Conservation (phyloP, 2,113 vertebrate genomes). For the Limnothrissa miodon region DNA sequence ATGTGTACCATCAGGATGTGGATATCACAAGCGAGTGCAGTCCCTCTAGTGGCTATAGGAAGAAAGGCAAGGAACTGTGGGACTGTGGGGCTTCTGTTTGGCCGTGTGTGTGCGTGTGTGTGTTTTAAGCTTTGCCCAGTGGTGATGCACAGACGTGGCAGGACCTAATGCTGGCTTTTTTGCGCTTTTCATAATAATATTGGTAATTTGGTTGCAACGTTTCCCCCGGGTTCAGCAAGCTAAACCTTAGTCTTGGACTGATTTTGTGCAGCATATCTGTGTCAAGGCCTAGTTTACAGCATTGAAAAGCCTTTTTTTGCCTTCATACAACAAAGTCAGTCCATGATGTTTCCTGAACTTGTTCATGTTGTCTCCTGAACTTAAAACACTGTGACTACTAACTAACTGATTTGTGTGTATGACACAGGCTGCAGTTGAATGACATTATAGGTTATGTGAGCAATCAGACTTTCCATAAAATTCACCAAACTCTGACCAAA, state of each 20-base stretch:
- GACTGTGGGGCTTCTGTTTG: conserved; percentile 47
- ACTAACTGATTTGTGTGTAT: background rate
- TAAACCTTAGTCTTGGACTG: background rate
- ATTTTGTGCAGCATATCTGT: background rate
- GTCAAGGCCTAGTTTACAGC: background rate
- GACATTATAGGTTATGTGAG: background rate
- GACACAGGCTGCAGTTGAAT: background rate
- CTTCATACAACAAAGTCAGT: background rate
- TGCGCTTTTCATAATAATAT: background rate
- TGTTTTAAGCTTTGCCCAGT: conserved; percentile 15
- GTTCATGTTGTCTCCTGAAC: background rate
- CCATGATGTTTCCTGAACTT: background rate
- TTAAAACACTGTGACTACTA: background rate
- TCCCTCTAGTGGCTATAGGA: conserved; percentile 60
- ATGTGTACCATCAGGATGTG: conserved; percentile 82
- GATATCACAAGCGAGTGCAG: conserved; percentile 77
- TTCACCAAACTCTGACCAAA: background rate
- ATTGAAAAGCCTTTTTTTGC: background rate
- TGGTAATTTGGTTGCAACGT: background rate
- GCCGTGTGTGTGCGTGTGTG: conserved; percentile 11
- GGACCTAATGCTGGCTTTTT: background rate
- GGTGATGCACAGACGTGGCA: conserved; percentile 21
- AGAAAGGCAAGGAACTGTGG: conserved; percentile 76
- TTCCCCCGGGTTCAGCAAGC: background rate
- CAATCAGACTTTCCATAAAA: background rate